Evolutionary conservation across 2,797 vertebrate genomes (phyloP).

Genomic region (Caiman crocodilus): DNA sequence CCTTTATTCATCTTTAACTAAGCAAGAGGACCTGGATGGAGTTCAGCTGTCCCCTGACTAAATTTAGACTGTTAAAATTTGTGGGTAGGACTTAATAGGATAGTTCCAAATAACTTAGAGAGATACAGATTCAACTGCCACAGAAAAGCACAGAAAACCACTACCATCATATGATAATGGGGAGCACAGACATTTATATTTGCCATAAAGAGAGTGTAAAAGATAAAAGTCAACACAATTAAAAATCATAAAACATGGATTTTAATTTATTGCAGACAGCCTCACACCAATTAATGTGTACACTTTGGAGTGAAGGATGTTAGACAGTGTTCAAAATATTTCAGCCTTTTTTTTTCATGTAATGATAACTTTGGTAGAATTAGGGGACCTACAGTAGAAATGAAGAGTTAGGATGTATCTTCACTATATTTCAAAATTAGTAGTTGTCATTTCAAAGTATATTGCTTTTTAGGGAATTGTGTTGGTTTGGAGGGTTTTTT

Average conservation of each 20-base stretch:
- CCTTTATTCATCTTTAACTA: too few relatives aligned
- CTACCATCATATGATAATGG: rapidly evolving
- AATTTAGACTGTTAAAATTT: background rate
- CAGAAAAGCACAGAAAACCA: background rate
- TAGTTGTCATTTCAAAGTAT: slow-evolving; percentile 48
- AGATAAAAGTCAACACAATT: background rate
- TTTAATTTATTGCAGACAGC: background rate
- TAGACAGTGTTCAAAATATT: background rate
- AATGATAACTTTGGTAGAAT: background rate
- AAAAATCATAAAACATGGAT: background rate
- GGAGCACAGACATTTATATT: background rate
- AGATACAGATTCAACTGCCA: background rate
- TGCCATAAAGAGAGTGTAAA: background rate
- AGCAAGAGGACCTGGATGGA: too few relatives aligned
- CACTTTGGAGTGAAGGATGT: background rate
- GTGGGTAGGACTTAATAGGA: background rate
- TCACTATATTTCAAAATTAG: background rate
- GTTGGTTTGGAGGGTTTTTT: background rate
- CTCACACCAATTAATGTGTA: background rate
- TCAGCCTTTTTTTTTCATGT: background rate
- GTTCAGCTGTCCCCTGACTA: background rate
- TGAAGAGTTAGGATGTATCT: background rate
- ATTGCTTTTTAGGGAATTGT: slow-evolving; percentile 16
- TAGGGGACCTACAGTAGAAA: background rate
- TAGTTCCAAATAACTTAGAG: background rate